Conservation (phyloP, 2,888 invertebrate species). For the Drosophila subsilvestris region DNA sequence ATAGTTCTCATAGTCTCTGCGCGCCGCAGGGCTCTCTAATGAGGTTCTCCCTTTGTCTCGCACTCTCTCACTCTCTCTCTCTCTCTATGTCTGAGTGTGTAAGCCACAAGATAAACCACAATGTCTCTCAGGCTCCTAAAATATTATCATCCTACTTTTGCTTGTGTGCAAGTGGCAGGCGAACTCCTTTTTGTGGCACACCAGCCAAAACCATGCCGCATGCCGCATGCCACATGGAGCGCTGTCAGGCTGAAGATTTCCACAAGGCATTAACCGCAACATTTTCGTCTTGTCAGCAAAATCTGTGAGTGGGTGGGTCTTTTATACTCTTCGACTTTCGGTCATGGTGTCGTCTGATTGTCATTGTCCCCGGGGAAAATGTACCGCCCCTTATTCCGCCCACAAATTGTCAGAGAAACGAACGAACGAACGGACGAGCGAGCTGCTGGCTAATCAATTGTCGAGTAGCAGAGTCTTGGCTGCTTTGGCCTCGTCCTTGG, state of each 20-base stretch:
- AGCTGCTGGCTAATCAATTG: constrained; percentile 26
- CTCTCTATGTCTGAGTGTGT: background rate
- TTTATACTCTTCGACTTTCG: constrained; percentile 8
- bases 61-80: too few species aligned
- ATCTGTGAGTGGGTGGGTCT: background rate
- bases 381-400: background rate
- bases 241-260: background rate
- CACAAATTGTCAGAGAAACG: constrained; percentile 17
- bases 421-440: background rate
- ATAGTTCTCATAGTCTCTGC: too few species aligned
- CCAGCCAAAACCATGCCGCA: constrained; percentile 1
- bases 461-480: background rate
- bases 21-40: background rate
- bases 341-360: background rate
- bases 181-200: background rate
- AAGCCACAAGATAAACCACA: constrained; percentile 8
- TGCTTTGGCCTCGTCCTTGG: background rate
- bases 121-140: constrained; percentile 12
- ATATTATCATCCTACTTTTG: constrained; percentile 5
- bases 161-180: background rate
- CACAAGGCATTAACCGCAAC: constrained; percentile 26
- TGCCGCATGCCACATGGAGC: background rate
- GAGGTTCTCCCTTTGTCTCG: background rate
- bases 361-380: background rate
- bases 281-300: constrained; percentile 33